Conservation (phyloP, 2,113 vertebrate genomes). For the Apus apus region DNA sequence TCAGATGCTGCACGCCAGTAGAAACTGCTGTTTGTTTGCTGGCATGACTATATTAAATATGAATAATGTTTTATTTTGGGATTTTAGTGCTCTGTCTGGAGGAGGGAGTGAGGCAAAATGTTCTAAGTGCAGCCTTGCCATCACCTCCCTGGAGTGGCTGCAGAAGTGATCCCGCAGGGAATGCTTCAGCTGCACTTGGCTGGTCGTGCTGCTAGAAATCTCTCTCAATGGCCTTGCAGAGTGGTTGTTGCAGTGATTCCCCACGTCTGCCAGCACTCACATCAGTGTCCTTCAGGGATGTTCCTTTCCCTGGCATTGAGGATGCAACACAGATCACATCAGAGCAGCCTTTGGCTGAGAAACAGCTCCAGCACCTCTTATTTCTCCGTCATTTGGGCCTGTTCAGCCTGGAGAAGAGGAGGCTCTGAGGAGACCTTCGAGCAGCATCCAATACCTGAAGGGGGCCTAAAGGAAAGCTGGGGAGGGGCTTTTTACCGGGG, state of each 20-base stretch:
- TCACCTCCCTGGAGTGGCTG: neutral
- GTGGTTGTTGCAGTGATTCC: neutral
- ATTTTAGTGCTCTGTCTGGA: neutral
- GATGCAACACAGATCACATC: neutral
- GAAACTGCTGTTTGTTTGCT: neutral
- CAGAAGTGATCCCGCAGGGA: neutral
- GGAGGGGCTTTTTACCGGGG: too few species aligned
- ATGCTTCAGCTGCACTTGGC: neutral
- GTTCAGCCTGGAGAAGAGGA: too few species aligned
- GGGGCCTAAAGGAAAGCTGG: too few species aligned
- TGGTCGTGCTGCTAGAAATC: neutral
- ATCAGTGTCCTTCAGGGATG: conserved; percentile 5
- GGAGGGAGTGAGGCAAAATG: neutral
- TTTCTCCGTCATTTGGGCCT: neutral
- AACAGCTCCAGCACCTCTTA: neutral
- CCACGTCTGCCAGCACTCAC: neutral
- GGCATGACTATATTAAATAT: neutral
- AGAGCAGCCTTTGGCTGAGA: neutral
- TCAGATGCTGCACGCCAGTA: neutral
- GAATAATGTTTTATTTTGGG: neutral
- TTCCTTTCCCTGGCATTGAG: neutral
- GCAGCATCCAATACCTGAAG: too few species aligned
- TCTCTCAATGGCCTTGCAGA: neutral
- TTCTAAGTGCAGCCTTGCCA: neutral
- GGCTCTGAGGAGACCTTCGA: too few species aligned